Evolutionary conservation across 92 coral and sea anemone genomes (phyloP), one percentile per base, ranked within the genome.

Genomic region (Bergia sp.): DNA sequence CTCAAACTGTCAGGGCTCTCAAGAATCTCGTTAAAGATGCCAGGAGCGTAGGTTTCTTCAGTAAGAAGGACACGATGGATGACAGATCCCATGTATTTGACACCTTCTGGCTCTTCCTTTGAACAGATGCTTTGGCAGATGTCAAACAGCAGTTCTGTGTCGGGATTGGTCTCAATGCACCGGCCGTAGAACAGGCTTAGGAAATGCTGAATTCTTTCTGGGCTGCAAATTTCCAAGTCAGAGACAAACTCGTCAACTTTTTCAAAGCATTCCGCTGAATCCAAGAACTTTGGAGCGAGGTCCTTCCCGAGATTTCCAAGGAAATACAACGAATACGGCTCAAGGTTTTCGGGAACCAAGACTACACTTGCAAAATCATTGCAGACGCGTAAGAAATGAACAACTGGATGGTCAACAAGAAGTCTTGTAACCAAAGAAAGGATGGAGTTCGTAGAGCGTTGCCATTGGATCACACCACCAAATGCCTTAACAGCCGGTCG

Each of bases 101-200:
- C 80, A 20, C 94, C 89, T 4, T 92, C 79, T 15, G 84, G 86
- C 8, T 89, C 90, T 64, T 92, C 90, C 81, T 88, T 86, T 2
- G 93, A 89, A 57, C 95, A 90, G 61, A 97, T 95, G 37, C 79
- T 91, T 73, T 88, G 73, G 7, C 96, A 90, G 36, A 97, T 97
- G 20, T 79, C 87, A 39, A 90, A 91, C 82, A 94, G 92, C 29
- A 91, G 85, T 47, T 91, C 90, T 16, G 95, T 92, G 78, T 97
- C 99, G 38, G 95, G 97, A 85, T 95, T 95, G 57, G 97, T 90
- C 76, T 95, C 97, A 23, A 97, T 90, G 73, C 99, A 97, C 49
- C 99, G 94, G 44, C 93, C 97, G 71, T 85, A 97, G 79, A 95
- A 93, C 69, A 89, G 81, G 50, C 92, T 85, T n/a, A 90, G 87